Percentiles rank a stretch among this genome's conserved stretches.
phyloP scores from a whole-genome alignment of 2,797 vertebrate genomes.

The Acanthurus leucopareius region DNA sequence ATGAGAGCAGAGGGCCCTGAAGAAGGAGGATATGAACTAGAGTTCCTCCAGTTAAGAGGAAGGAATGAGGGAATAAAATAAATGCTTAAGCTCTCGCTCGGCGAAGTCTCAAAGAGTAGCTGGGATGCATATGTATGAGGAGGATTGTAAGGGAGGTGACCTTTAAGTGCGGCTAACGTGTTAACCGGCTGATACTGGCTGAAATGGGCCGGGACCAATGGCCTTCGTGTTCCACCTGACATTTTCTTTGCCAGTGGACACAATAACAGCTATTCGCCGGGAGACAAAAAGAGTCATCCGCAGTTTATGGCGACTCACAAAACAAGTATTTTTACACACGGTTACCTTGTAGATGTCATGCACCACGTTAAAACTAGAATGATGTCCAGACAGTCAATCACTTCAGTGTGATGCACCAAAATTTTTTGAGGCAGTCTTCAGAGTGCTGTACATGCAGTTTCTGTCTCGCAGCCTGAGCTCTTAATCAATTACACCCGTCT shows the following conservation, averaged over 20 bases:
- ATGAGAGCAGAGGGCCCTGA: slow-evolving; percentile 17
- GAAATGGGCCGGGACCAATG: slow-evolving; percentile 37
- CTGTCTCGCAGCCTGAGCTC: slow-evolving; percentile 28
- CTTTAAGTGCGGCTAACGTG: slow-evolving; percentile 71
- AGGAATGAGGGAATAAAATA: slow-evolving; percentile 61
- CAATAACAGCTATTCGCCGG: slow-evolving; percentile 22
- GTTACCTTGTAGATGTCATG: neutral
- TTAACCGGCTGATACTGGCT: slow-evolving; percentile 64
- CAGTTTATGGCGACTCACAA: neutral
- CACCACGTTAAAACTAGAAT: neutral
- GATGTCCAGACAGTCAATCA: slow-evolving; percentile 24
- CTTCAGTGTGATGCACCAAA: neutral
- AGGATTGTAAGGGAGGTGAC: slow-evolving; percentile 70
- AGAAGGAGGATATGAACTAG: slow-evolving; percentile 39
- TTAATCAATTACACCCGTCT: slow-evolving; percentile 66
- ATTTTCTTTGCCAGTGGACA: slow-evolving; percentile 41
- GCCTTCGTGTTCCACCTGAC: slow-evolving; percentile 26
- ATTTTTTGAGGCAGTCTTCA: slow-evolving; percentile 16
- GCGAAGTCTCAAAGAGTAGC: slow-evolving; percentile 47
- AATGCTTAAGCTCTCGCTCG: slow-evolving; percentile 60
- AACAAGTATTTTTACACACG: neutral
- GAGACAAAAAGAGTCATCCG: slow-evolving; percentile 11
- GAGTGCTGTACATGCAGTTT: slow-evolving; percentile 22
- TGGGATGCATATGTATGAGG: slow-evolving; percentile 73
- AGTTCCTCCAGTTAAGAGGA: slow-evolving; percentile 54